phyloP scores from a whole-genome alignment of 2,797 vertebrate genomes.

The Thamnophis elegans region DNA sequence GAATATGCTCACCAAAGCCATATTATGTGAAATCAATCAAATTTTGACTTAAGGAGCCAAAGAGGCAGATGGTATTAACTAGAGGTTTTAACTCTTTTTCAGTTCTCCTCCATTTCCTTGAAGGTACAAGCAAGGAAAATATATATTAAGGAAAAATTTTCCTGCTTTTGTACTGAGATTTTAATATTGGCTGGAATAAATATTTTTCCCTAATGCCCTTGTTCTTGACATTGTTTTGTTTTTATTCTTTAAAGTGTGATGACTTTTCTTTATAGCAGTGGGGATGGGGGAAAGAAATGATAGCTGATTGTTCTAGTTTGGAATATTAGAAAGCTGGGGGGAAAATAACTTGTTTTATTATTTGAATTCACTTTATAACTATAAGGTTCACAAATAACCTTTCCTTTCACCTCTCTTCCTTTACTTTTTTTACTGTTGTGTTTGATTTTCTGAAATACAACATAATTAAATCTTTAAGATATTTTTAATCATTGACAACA shows the following conservation, averaged over 20 bases:
- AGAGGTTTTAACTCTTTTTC: constrained; percentile 62
- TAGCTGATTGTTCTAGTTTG: constrained; percentile 62
- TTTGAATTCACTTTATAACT: constrained; percentile 78
- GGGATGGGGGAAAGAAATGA: constrained; percentile 53
- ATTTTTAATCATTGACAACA: constrained; percentile 55
- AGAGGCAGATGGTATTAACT: constrained; percentile 72
- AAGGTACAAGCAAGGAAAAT: constrained; percentile 62
- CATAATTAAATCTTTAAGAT: constrained; percentile 38
- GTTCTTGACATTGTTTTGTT: constrained; percentile 71
- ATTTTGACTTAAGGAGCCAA: constrained; percentile 70
- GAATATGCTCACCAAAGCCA: constrained; percentile 64
- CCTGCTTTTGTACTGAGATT: constrained; percentile 71
- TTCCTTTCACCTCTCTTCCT: constrained; percentile 60
- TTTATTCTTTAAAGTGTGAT: constrained; percentile 74
- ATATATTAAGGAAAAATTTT: constrained; percentile 64
- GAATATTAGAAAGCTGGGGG: constrained; percentile 63
- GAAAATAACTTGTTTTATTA: constrained; percentile 86
- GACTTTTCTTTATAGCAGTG: constrained; percentile 59
- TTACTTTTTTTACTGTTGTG: constrained; percentile 58
- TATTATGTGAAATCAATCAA: constrained; percentile 68
- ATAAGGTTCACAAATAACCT: constrained; percentile 65
- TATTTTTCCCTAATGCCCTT: constrained; percentile 78
- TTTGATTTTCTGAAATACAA: constrained; percentile 49
- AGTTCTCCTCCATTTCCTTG: constrained; percentile 59
- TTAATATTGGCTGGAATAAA: constrained; percentile 80